phyloP scores from a whole-genome alignment of 2,797 vertebrate genomes.

The Scarus forsteni region DNA sequence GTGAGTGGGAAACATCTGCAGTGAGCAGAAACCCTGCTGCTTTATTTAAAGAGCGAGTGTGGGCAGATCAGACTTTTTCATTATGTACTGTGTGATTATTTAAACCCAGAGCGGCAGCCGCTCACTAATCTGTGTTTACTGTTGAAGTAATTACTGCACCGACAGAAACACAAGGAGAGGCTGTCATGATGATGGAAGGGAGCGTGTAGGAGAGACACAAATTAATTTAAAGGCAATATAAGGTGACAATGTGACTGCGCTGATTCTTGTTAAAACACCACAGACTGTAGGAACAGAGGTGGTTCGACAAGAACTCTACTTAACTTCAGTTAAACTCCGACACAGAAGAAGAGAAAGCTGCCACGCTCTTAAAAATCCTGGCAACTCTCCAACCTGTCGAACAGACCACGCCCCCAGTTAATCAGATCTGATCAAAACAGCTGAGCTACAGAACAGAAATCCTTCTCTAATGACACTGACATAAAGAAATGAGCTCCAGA shows the following conservation, averaged over 20 bases:
- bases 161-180: not conserved
- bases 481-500: too few species aligned
- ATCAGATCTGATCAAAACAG: too few species aligned
- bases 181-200: not conserved
- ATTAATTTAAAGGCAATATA: not conserved
- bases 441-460: too few species aligned
- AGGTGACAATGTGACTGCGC: not conserved
- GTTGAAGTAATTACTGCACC: slow-evolving; percentile 1
- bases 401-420: too few species aligned
- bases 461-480: too few species aligned
- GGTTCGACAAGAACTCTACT: too few species aligned
- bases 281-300: too few species aligned
- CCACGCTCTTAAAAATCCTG: too few species aligned
- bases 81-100: not conserved
- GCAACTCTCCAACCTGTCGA: too few species aligned
- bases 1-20: not conserved
- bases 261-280: not conserved
- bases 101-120: not conserved
- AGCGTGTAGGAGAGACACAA: not conserved
- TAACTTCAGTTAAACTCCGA: too few species aligned
- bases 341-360: too few species aligned
- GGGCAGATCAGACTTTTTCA: not conserved
- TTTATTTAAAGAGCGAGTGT: not conserved
- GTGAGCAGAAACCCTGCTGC: not conserved
- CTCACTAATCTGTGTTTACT: not conserved